Conservation (phyloP, 2,797 vertebrate species). For the Crenuchus spilurus region DNA sequence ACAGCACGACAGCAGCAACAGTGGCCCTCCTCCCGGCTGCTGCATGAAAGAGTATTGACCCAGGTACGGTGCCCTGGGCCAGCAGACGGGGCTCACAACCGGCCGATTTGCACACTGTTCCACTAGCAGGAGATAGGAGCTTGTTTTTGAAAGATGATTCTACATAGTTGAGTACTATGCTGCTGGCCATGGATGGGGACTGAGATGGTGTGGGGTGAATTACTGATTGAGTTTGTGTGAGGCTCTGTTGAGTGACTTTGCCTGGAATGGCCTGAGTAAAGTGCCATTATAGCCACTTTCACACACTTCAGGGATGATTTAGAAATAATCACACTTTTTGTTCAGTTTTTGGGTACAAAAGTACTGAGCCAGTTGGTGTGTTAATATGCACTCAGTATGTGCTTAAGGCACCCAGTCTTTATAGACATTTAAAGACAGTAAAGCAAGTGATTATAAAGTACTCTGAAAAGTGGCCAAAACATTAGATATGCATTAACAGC, state of each 20-base stretch:
- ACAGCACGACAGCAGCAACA: slow-evolving; percentile 58
- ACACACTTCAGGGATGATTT: neutral
- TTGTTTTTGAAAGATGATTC: slow-evolving; percentile 52
- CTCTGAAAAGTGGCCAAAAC: too few species aligned
- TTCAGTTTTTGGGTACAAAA: too few species aligned
- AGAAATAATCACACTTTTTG: too few species aligned
- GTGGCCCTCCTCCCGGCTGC: slow-evolving; percentile 55
- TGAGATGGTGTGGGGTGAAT: slow-evolving; percentile 40
- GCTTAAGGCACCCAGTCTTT: too few species aligned
- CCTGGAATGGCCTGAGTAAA: slow-evolving; percentile 5
- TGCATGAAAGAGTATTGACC: slow-evolving; percentile 61
- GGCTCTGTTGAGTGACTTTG: slow-evolving; percentile 17
- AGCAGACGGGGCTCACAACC: slow-evolving; percentile 51
- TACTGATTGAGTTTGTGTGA: slow-evolving; percentile 25
- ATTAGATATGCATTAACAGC: too few species aligned
- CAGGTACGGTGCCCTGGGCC: slow-evolving; percentile 56
- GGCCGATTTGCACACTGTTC: slow-evolving; percentile 56
- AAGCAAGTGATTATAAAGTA: too few species aligned
- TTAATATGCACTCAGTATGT: too few species aligned
- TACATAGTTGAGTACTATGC: slow-evolving; percentile 26
- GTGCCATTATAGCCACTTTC: neutral
- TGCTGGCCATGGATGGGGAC: slow-evolving; percentile 35
- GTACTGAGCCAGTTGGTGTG: too few species aligned
- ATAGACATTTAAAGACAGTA: too few species aligned
- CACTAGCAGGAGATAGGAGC: slow-evolving; percentile 50